Base-by-base conservation (phyloP, 1,140 invertebrate genomes). In the Eumeta japonica region DNA sequence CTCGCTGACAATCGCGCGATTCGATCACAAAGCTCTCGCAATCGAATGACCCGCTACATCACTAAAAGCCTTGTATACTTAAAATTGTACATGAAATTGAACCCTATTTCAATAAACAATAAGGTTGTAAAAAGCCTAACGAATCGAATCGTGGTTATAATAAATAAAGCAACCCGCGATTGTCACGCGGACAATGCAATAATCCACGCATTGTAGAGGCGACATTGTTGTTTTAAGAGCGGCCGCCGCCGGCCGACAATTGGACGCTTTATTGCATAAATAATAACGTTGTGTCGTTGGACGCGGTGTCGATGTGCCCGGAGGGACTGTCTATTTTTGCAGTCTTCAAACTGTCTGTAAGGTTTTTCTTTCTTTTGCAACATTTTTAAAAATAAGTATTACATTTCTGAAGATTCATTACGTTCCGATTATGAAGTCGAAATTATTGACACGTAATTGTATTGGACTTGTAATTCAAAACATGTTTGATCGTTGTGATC, bases 181-280 rank as follows among this genome's bases (percentile, higher is more conserved):
- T 70, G 59, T 65, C 54, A 58, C 55, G 50, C 51, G 50, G 59
- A 71, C 64, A 71, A 67, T 68, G 62, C 66, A 73, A 73, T 68
- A 73, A 73, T 73, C 62, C 62, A 52, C 29, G 62, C 53, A 73
- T 73, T 73, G 64, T 73, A 62, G 62, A 61, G 53, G 63, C 57
- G 62, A 68, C 66, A 72, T 72, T 72, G 67, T 72, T 30, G 67
- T 72, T 72, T 72, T 68, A 72, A 72, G 67, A 65, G 64, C 56
- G 67, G 63, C 56, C 50, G 52, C 53, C 58, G 56, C 51, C 56
- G 49, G 56, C 13, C 51, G 55, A 71, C 66, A 67, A 71, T 67
- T 65, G 66, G 58, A 50, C 54, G 64, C 60, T 68, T 72, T 72
- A 72, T 72, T 68, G 63, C 64, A 68, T 72, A 72, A 72, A 72